Evolutionary conservation across 2,888 invertebrate genomes (phyloP), one percentile per base, ranked within the genome.

Genomic region (Unio pictorum): DNA sequence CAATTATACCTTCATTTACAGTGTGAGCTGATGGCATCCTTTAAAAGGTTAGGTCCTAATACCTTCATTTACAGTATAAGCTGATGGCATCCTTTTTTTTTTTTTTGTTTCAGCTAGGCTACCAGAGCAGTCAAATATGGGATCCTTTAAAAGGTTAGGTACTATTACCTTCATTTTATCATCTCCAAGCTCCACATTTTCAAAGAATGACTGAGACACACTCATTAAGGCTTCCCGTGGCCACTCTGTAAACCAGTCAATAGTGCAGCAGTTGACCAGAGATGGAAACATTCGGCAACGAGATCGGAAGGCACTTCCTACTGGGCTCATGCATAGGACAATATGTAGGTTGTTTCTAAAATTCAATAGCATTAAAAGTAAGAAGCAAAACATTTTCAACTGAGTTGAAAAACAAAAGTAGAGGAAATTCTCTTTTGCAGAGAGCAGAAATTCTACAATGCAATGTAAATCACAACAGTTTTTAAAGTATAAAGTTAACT

Each of bases 251-350:
- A 90, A 91, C 91, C 91, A 89, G 85, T 91, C 89, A 55, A 90
- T 88, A 8, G 89, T 89, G 78, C 90, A 89, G 77, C 90, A 90
- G 84, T 90, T 90, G n/a, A 89, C 89, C 6, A 91, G 82, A 0
- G 90, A 89, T 4, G 90, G 90, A 81, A 90, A 91, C 90, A 90
- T 90, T 63, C 90, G 87, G 78, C 90, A 90, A 6, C 90, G 84
- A 2, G 89, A 93, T 93, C 95, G 93, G 89, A 96, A 96, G 0
- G 95, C 94, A 87, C 95, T 95, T 0, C 96, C 96, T 1, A 96
- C 95, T 0, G 96, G 96, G 87, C 95, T 95, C 96, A 96, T 96
- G 75, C 96, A 96, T 65, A 96, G 92, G 67, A 95, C 95, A 56
- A 96, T 92, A 87, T 97, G 96, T 6, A 97, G 92, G 89, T 95